Conservation (phyloP, 1,140 invertebrate species). For the Metopolophium dirhodum region DNA sequence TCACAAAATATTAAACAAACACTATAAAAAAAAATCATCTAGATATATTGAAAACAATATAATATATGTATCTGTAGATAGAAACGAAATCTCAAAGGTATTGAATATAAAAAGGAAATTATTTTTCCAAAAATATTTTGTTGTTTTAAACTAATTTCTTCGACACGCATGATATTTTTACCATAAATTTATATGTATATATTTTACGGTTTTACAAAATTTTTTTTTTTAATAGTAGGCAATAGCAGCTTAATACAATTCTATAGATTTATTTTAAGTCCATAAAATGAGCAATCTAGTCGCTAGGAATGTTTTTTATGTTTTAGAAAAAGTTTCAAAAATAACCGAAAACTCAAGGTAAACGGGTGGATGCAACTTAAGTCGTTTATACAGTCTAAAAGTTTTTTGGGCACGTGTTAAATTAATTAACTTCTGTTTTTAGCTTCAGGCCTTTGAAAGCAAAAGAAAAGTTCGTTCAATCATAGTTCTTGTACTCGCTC, state of each 20-base stretch:
- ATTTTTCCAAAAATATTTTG: not conserved
- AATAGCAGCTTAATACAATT: not conserved
- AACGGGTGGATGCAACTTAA: not conserved
- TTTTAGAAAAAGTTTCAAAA: not conserved
- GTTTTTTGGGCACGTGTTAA: conserved; percentile 50
- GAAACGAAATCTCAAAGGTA: not conserved
- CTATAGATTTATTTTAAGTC: not conserved
- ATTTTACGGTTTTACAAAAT: not conserved
- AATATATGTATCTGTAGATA: not conserved
- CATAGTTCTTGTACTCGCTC: not conserved
- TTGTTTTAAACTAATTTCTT: not conserved
- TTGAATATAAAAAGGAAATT: conserved; percentile 20
- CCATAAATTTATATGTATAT: not conserved
- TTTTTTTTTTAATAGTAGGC: not conserved
- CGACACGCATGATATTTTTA: not conserved
- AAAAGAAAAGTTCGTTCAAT: conserved; percentile 41
- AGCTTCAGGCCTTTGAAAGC: not conserved
- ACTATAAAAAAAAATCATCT: not conserved
- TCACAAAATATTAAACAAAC: not conserved
- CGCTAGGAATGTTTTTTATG: not conserved
- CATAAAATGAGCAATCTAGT: not conserved
- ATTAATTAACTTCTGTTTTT: conserved; percentile 50
- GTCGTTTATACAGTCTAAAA: conserved; percentile 30
- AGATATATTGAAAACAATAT: not conserved
- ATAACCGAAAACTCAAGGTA: not conserved